Evolutionary conservation across 2,113 vertebrate genomes (phyloP).

Genomic region (Callocephalon fimbriatum): DNA sequence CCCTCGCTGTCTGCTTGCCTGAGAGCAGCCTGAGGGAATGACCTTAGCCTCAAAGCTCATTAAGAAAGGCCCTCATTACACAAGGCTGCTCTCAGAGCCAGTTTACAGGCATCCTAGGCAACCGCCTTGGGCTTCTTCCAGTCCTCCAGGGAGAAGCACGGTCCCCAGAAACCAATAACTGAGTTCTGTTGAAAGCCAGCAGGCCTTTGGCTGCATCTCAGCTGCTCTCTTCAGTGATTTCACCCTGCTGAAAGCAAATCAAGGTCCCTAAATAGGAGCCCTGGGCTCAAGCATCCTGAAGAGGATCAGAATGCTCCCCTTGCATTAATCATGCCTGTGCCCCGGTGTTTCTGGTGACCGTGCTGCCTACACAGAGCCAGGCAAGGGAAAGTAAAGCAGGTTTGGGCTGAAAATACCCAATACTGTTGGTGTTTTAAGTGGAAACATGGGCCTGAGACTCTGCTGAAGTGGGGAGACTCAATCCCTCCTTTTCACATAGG

Average conservation of each 20-base stretch:
- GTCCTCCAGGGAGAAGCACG: slow-evolving; percentile 43
- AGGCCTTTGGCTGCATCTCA: not conserved
- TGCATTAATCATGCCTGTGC: too few relatives aligned
- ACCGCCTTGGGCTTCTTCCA: slow-evolving; percentile 51
- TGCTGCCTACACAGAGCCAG: not conserved
- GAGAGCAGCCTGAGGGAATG: slow-evolving; percentile 33
- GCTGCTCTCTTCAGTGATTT: not conserved
- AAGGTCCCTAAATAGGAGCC: not conserved
- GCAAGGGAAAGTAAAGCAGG: not conserved
- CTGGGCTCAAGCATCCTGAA: not conserved
- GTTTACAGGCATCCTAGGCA: slow-evolving; percentile 45
- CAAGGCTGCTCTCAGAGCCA: slow-evolving; percentile 16
- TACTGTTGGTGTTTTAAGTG: not conserved
- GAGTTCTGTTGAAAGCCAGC: slow-evolving; percentile 33
- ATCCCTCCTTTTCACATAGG: not conserved
- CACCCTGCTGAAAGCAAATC: not conserved
- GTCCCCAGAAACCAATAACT: slow-evolving; percentile 48
- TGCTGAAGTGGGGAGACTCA: not conserved
- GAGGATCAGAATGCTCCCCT: not conserved
- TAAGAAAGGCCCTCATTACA: not conserved
- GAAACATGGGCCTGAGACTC: not conserved
- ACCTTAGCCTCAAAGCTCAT: slow-evolving; percentile 22
- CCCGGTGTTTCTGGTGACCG: fast-evolving
- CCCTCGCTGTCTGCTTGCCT: not conserved
- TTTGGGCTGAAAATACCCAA: not conserved